These are phyloP conservation scores for Benthochromis sp. DNA, from an alignment of 2,113 vertebrate species.

Conservation along the genomic window DNA sequence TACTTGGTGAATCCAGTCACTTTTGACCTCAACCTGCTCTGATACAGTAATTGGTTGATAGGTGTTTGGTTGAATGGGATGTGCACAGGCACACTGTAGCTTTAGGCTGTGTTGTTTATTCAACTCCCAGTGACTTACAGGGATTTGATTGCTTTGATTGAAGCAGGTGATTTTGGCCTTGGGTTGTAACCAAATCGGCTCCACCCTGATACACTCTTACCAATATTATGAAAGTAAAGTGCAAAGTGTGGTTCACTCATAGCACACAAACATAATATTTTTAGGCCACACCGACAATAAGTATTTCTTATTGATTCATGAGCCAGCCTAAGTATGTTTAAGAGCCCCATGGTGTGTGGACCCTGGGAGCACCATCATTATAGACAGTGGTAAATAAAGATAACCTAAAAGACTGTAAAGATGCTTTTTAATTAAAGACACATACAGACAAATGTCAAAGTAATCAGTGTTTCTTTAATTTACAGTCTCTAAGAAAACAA, in stretches of 20 bases:
- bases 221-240: neutral
- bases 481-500: conserved; percentile 41
- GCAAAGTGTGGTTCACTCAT: neutral
- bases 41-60: neutral
- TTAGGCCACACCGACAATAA: neutral
- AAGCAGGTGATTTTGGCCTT: neutral
- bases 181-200: neutral
- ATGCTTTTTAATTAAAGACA: neutral
- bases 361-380: neutral
- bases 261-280: neutral
- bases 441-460: neutral
- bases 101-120: neutral
- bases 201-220: neutral
- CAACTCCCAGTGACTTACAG: neutral
- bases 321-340: neutral
- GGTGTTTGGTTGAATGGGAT: neutral
- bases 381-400: neutral
- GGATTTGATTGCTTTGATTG: neutral
- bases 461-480: conserved; percentile 62
- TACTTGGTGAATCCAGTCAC: neutral
- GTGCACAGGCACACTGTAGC: neutral
- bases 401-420: neutral
- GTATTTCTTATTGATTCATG: neutral
- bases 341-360: neutral
- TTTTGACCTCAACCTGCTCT: neutral